phyloP scores from a whole-genome alignment of 92 coral and sea anemone genomes.

The Epizoanthus stellaris region DNA sequence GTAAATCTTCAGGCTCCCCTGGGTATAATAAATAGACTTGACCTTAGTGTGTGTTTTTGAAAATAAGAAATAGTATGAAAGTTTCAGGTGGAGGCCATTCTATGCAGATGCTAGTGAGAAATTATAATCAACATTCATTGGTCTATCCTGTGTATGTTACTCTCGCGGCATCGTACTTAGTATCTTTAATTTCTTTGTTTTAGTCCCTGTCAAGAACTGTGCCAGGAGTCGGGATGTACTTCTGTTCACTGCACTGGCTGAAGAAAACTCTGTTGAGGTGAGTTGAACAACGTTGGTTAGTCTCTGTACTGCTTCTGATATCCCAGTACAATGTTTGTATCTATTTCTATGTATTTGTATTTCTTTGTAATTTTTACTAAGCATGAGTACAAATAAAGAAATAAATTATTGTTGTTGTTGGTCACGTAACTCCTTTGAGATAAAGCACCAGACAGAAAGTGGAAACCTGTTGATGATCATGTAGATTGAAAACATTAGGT shows the following conservation, averaged over 20 bases:
- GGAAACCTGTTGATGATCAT: no score
- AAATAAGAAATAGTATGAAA: background rate
- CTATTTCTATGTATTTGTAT: background rate
- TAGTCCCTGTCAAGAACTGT: slow-evolving; percentile 96
- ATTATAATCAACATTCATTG: background rate
- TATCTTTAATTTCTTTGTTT: slow-evolving; percentile 9
- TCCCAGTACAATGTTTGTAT: background rate
- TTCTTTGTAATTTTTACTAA: background rate
- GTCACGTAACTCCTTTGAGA: no score
- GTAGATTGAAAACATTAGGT: background rate
- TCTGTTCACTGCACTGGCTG: slow-evolving; percentile 85
- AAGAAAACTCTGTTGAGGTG: slow-evolving; percentile 65
- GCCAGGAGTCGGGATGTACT: slow-evolving; percentile 98
- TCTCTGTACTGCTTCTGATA: no score
- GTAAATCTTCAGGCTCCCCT: background rate
- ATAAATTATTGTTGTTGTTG: no score
- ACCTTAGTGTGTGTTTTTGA: background rate
- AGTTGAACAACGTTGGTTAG: background rate
- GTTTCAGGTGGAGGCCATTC: background rate
- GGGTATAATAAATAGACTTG: background rate
- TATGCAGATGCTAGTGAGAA: background rate
- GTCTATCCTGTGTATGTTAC: no score
- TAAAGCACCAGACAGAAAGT: no score
- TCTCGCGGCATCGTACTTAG: no score
- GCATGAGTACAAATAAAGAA: no score